Conservation (phyloP, 2,888 invertebrate genomes). For the Sialis lutaria region DNA sequence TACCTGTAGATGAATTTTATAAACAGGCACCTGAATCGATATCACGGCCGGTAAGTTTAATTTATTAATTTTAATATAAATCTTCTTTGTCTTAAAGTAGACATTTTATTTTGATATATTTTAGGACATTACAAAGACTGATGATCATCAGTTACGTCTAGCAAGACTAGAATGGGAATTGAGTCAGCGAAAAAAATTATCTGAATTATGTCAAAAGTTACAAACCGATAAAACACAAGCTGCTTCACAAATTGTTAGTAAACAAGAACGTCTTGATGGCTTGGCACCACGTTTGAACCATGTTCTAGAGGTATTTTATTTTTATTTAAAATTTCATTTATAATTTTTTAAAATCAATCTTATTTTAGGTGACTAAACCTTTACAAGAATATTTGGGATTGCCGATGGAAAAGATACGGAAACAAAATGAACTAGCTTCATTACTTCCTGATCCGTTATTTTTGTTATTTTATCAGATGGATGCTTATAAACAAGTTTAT, state of each 20-base stretch:
- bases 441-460: constrained; percentile 70
- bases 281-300: constrained; percentile 60
- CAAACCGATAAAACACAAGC: constrained; percentile 62
- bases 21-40: constrained; percentile 55
- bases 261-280: constrained; percentile 60
- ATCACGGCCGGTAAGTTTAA: constrained; percentile 40
- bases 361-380: constrained; percentile 60
- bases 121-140: constrained; percentile 45
- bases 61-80: not conserved
- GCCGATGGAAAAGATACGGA: constrained; percentile 59
- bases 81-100: not conserved
- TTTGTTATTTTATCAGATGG: constrained; percentile 69
- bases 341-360: not conserved
- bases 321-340: not conserved
- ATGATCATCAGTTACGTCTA: constrained; percentile 65
- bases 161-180: constrained; percentile 86
- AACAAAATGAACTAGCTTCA: constrained; percentile 56
- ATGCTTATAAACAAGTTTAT: constrained; percentile 65
- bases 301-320: constrained; percentile 36
- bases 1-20: constrained; percentile 70
- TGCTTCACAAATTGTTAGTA: constrained; percentile 53
- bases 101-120: constrained; percentile 6
- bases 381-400: constrained; percentile 76
- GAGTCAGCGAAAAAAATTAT: constrained; percentile 67
- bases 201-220: constrained; percentile 56